A percentile compares a stretch with the other conserved stretches of the same genome.
These are phyloP conservation scores for Epiperipatus broadwayi DNA, from an alignment of 2,888 invertebrate species.

Conservation along the genomic window DNA sequence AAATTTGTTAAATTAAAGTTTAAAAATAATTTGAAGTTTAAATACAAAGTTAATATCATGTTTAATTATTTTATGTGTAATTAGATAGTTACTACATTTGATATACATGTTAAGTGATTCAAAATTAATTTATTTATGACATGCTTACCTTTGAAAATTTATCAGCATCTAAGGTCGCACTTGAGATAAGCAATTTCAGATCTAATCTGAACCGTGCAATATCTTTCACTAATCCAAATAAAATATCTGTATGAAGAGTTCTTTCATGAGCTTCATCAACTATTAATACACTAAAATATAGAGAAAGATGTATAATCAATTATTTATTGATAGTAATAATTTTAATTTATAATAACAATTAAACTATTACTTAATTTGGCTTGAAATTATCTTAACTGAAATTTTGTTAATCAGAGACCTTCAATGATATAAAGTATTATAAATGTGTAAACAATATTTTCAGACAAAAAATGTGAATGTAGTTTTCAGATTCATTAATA, in stretches of 20 bases:
- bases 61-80: neutral
- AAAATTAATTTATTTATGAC: neutral
- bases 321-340: slow-evolving; percentile 6
- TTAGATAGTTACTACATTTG: neutral
- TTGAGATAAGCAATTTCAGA: slow-evolving; percentile 85
- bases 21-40: too few species aligned
- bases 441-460: too few species aligned
- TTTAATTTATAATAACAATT: slow-evolving; percentile 13
- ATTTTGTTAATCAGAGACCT: too few species aligned
- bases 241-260: slow-evolving; percentile 89
- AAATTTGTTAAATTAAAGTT: too few species aligned
- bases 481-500: too few species aligned
- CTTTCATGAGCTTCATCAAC: slow-evolving; percentile 99
- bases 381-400: too few species aligned
- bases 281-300: slow-evolving; percentile 63
- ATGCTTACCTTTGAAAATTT: slow-evolving; percentile 61
- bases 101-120: neutral
- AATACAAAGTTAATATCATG: too few species aligned
- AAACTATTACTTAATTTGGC: too few species aligned
- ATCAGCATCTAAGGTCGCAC: slow-evolving; percentile 90
- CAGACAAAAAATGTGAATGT: too few species aligned
- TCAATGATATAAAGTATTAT: too few species aligned
- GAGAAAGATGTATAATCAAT: slow-evolving; percentile 13
- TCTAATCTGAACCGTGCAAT: slow-evolving; percentile 80
- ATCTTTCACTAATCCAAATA: slow-evolving; percentile 86